A percentile compares a stretch with the other conserved stretches of the same genome.
Evolutionary conservation across 2,888 invertebrate species (phyloP).

Genomic region (Epistrophe grossulariae): DNA sequence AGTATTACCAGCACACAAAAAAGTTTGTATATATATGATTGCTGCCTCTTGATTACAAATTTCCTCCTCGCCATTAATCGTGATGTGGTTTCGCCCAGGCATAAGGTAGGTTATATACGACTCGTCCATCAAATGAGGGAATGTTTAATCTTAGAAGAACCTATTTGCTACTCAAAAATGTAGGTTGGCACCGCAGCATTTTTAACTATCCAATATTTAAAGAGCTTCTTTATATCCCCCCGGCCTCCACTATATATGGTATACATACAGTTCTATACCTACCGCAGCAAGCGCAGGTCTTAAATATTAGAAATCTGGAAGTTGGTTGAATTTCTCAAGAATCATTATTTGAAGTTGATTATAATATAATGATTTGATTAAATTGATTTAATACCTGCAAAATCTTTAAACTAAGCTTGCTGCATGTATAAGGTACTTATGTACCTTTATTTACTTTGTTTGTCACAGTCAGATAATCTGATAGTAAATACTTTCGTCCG

Average conservation of each 20-base stretch:
- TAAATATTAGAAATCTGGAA: background rate
- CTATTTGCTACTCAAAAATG: conserved; percentile 42
- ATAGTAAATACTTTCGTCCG: no score
- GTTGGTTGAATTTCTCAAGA: conserved; percentile 26
- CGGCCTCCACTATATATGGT: background rate
- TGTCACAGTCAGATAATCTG: no score
- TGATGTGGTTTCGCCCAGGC: conserved; percentile 71
- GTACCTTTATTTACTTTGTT: no score
- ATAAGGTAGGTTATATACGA: conserved; percentile 33
- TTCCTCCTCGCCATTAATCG: conserved; percentile 76
- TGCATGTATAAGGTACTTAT: no score
- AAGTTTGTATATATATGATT: conserved; percentile 63
- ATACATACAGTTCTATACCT: background rate
- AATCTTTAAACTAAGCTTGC: no score
- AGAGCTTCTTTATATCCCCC: conserved; percentile 15
- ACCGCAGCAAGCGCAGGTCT: conserved; percentile 6
- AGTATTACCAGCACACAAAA: conserved; percentile 59
- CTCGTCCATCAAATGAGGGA: conserved; percentile 48
- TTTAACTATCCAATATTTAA: conserved; percentile 37
- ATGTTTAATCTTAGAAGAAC: conserved; percentile 48
- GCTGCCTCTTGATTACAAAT: conserved; percentile 76
- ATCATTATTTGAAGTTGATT: background rate
- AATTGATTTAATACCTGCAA: no score
- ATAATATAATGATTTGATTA: no score
- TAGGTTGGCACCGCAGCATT: conserved; percentile 36